These are phyloP conservation scores for Arremon brunneinucha DNA, from an alignment of 2,797 vertebrate genomes.

Conservation along the genomic window DNA sequence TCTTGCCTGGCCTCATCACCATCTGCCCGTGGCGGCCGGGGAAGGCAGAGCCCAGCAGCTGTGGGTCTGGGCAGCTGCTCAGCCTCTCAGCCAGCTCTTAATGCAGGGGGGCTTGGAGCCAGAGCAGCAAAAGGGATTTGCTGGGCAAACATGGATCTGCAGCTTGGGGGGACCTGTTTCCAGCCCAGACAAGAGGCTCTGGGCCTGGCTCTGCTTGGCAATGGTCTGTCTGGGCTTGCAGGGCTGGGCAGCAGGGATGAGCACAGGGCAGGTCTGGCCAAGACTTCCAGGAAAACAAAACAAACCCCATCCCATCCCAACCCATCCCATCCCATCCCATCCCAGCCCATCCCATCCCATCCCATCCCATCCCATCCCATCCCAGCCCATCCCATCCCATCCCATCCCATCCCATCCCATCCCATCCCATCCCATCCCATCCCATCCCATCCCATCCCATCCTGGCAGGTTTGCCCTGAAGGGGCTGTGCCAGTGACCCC, in stretches of 20 bases:
- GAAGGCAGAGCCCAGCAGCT: constrained; percentile 36
- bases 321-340: too few species aligned
- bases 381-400: neutral
- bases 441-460: too few species aligned
- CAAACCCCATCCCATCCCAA: neutral
- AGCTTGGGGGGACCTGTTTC: neutral
- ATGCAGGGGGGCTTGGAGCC: neutral
- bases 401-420: too few species aligned
- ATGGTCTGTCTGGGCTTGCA: neutral
- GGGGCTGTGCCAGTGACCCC: neutral
- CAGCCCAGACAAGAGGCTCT: neutral
- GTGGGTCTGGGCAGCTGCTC: neutral
- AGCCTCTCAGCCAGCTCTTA: neutral
- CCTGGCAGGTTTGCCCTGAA: neutral
- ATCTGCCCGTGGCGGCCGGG: constrained; percentile 11
- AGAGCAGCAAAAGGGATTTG: neutral
- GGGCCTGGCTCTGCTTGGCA: neutral
- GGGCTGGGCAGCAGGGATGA: neutral
- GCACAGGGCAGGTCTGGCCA: neutral
- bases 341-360: too few species aligned
- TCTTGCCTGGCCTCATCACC: constrained; percentile 15
- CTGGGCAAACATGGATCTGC: neutral
- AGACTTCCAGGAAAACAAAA: neutral
- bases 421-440: neutral
- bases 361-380: too few species aligned